Evolutionary conservation across 23 tunicate genomes (phyloP).

Genomic region (Halocynthia roretzi): DNA sequence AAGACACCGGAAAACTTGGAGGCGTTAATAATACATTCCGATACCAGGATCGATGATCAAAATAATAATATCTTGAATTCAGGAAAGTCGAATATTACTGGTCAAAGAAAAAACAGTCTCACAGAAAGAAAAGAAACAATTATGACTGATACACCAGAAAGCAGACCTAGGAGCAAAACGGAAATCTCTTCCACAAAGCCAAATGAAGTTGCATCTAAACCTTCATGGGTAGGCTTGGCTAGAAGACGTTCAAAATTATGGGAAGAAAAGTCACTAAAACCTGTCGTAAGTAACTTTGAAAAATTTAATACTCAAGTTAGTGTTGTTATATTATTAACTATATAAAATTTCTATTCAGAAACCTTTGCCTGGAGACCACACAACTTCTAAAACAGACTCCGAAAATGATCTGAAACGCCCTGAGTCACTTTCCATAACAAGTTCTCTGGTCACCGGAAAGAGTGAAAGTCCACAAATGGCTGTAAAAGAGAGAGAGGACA

Average conservation of each 20-base stretch:
- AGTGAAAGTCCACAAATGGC: no score
- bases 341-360: background rate
- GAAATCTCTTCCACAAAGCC: background rate
- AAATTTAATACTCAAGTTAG: no score
- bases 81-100: no score
- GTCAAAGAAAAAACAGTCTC: no score
- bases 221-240: conserved; percentile 45
- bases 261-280: conserved; percentile 17
- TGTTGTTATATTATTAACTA: no score
- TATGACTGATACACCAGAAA: background rate
- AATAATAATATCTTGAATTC: no score
- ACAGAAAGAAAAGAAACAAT: no score
- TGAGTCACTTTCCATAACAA: background rate
- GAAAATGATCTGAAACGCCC: background rate
- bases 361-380: background rate
- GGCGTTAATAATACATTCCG: no score
- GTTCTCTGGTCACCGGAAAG: background rate
- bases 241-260: conserved; percentile 38
- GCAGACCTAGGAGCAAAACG: background rate
- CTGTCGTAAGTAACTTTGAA: background rate
- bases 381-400: background rate
- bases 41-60: no score
- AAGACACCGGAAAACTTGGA: background rate
- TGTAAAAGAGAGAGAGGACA: background rate
- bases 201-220: background rate